Evolutionary conservation across 1,140 invertebrate species (phyloP).

Genomic region (Drosophila ogumai): DNA sequence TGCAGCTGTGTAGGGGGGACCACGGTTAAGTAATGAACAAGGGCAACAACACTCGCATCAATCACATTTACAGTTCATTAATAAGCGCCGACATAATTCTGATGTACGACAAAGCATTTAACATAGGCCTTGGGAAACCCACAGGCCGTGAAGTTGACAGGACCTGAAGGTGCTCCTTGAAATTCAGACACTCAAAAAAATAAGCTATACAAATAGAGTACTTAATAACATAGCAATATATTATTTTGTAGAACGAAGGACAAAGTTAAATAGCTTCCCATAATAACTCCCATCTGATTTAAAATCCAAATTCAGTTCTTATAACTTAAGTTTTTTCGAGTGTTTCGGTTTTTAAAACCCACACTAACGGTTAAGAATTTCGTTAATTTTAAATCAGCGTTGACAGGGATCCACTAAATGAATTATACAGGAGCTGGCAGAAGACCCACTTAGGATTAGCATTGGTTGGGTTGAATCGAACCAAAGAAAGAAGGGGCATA

Average conservation of each 20-base stretch:
- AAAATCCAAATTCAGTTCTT: not conserved
- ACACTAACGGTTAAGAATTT: slow-evolving; percentile 22
- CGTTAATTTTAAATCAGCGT: slow-evolving; percentile 40
- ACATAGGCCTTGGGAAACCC: slow-evolving; percentile 26
- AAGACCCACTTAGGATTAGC: slow-evolving; percentile 50
- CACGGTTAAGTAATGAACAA: slow-evolving; percentile 13
- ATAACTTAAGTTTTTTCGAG: not conserved
- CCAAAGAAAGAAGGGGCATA: not conserved
- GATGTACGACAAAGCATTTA: slow-evolving; percentile 78
- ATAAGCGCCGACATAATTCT: slow-evolving; percentile 75
- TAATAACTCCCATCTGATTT: too few relatives aligned
- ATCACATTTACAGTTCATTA: slow-evolving; percentile 80
- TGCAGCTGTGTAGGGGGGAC: slow-evolving; percentile 22
- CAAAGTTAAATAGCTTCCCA: too few relatives aligned
- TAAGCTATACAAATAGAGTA: not conserved
- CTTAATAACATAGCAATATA: not conserved
- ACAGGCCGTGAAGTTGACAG: slow-evolving; percentile 4
- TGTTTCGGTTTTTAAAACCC: not conserved
- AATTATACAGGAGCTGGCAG: slow-evolving; percentile 37
- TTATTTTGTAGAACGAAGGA: too few relatives aligned
- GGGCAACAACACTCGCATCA: slow-evolving; percentile 53
- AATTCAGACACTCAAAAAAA: slow-evolving; percentile 1
- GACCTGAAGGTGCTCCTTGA: not conserved
- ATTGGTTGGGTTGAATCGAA: slow-evolving; percentile 32
- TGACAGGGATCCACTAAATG: slow-evolving; percentile 39